Evolutionary conservation across 2,888 invertebrate species (phyloP).

Genomic region (Cataglyphis altisquamis): DNA sequence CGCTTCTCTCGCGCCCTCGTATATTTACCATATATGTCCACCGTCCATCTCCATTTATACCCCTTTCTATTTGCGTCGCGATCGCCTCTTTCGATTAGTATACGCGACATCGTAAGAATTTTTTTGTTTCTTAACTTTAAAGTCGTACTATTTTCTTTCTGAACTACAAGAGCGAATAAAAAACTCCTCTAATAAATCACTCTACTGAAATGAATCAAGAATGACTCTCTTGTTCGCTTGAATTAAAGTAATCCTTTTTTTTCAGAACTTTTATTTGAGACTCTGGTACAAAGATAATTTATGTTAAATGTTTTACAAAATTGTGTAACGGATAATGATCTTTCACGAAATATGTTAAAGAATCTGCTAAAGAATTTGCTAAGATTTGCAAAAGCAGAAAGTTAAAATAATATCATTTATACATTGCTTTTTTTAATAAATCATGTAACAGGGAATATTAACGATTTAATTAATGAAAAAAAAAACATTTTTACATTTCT

Average conservation of each 20-base stretch:
- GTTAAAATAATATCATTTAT: background rate
- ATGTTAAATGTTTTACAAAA: background rate
- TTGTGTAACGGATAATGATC: background rate
- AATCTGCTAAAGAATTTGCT: background rate
- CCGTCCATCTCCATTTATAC: slow-evolving; percentile 22
- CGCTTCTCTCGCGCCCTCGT: slow-evolving; percentile 21
- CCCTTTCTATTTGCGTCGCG: slow-evolving; percentile 26
- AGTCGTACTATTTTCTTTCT: background rate
- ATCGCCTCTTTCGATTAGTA: slow-evolving; percentile 19
- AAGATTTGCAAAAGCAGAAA: background rate
- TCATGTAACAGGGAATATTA: background rate
- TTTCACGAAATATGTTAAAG: background rate
- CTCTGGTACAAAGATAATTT: background rate
- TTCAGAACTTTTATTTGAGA: background rate
- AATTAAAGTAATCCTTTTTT: slow-evolving; percentile 12
- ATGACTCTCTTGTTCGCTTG: background rate
- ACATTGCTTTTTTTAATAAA: background rate
- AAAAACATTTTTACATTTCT: background rate
- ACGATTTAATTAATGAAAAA: background rate
- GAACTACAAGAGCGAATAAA: background rate
- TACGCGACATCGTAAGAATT: slow-evolving; percentile 5
- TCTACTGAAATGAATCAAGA: background rate
- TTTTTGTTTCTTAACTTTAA: background rate
- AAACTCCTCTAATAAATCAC: background rate
- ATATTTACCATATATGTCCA: background rate